phyloP scores from a whole-genome alignment of 2,797 vertebrate genomes.

The Cuniculus paca region DNA sequence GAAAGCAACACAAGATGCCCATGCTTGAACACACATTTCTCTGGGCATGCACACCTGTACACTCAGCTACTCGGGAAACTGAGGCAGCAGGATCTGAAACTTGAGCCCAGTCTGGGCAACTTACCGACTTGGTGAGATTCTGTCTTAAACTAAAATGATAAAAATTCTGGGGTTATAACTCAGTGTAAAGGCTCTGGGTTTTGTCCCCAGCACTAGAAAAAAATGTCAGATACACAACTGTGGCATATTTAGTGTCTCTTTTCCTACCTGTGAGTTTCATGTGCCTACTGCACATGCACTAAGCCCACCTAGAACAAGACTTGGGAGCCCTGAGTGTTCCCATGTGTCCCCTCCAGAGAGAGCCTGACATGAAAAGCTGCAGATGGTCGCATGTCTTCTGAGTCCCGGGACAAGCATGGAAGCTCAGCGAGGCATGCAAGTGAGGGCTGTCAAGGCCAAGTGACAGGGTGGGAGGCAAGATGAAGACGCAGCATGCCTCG shows the following conservation, averaged over 20 bases:
- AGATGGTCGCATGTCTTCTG: not conserved
- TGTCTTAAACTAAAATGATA: not conserved
- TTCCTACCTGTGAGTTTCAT: not conserved
- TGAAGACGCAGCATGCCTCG: not conserved
- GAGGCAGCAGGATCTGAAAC: not conserved
- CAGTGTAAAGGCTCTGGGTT: not conserved
- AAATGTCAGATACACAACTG: too few species aligned
- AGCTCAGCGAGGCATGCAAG: not conserved
- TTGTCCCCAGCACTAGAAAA: not conserved
- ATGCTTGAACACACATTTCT: not conserved
- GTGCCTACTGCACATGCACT: not conserved
- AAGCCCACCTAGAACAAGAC: not conserved
- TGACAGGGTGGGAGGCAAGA: not conserved
- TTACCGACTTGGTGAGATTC: not conserved
- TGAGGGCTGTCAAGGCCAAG: conserved; percentile 30
- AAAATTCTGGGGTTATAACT: not conserved
- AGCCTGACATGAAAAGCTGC: not conserved
- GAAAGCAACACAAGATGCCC: not conserved
- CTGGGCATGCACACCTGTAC: not conserved
- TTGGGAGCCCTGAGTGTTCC: not conserved
- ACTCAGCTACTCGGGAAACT: not conserved
- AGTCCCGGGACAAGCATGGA: not conserved
- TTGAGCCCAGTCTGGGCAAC: not conserved
- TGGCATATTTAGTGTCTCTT: not conserved
- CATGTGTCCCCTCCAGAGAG: not conserved